Base-by-base conservation (phyloP, 1,140 invertebrate species). In the Myzus persicae region DNA sequence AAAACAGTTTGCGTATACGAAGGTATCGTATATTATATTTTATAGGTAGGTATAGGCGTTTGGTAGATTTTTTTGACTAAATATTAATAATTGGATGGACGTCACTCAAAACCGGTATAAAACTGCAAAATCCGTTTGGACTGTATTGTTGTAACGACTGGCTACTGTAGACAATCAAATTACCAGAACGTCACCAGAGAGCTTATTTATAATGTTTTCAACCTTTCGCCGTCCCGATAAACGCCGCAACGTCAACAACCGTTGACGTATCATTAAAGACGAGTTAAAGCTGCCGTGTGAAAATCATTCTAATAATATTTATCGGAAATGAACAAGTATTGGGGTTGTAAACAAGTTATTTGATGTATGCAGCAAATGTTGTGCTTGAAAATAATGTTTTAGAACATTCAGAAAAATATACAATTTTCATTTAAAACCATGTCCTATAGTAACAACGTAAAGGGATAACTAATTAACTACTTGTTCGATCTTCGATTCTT, bases 51-150 rank as follows among this genome's bases (percentile, higher is more conserved):
- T 42, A 3, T 42, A 44, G n/a, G n/a, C n/a, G n/a, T n/a, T n/a
- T 18, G 42, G 22, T 14, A 9, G 9, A 84, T 42, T 85, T 82
- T 36, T n/a, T 87, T n/a, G 31, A 36, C 44, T 46, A 40, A 84
- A 26, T 26, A 84, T 42, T 40, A 40, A 44, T 87, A 51, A 89
- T 51, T 44, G 87, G 46, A 89, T 89, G 7, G n/a, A 89, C 46
- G 46, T 44, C 87, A 89, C n/a, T 89, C 36, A 89, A 51, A 51
- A 51, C 20, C 87, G 2, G 9, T 89, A 76, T 82, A 89, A 88
- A 89, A 89, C n/a, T n/a, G n/a, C 2, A 11, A 88, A 89, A 89
- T 26, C 87, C 42, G 46, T 51, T 26, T 8, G 9, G 44, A 89
- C 87, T 89, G 18, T 26, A 24, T n/a, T n/a, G 31, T 76, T n/a